A percentile compares a stretch with the other conserved stretches of the same genome.
Conservation (phyloP, 2,888 invertebrate genomes). For the Strigamia maritima region DNA sequence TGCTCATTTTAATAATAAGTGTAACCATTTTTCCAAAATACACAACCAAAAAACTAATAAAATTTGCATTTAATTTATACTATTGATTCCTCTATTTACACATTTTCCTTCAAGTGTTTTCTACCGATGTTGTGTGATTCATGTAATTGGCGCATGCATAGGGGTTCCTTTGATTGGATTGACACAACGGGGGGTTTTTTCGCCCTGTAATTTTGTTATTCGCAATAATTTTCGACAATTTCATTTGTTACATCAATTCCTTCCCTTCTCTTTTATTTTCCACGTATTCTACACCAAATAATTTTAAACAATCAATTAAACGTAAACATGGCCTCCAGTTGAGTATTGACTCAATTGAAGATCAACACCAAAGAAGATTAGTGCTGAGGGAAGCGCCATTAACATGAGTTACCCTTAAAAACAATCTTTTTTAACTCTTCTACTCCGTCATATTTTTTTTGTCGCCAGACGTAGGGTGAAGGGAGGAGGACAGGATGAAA, state of each 20-base stretch:
- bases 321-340: background rate
- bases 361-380: background rate
- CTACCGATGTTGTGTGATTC: background rate
- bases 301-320: background rate
- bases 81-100: background rate
- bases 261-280: background rate
- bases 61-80: background rate
- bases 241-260: background rate
- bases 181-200: background rate
- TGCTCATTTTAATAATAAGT: background rate
- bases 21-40: background rate
- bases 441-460: background rate
- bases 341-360: slow-evolving; percentile 7
- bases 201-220: background rate
- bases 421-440: background rate
- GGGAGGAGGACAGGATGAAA: slow-evolving; percentile 8
- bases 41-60: background rate
- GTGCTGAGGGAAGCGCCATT: background rate
- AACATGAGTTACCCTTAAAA: background rate
- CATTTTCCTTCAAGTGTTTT: background rate
- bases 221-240: background rate
- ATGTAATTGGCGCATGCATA: slow-evolving; percentile 16
- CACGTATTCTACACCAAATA: background rate
- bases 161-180: slow-evolving; percentile 15
- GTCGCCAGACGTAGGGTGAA: slow-evolving; percentile 1